Base-by-base conservation (phyloP, 2,113 vertebrate species). In the Peromyscus leucopus region DNA sequence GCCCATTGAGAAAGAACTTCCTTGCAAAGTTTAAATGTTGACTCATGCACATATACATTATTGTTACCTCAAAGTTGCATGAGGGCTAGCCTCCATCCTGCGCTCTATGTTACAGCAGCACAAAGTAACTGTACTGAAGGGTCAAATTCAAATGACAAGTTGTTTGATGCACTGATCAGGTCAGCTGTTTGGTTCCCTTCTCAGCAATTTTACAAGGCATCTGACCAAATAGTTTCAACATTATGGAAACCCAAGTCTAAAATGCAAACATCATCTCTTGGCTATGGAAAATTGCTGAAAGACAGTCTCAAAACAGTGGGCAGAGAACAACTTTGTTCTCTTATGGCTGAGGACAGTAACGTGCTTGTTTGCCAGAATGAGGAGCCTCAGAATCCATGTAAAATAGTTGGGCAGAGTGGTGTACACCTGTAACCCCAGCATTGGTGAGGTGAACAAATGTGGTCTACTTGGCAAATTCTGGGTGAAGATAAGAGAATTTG, bases 171-270 rank as follows among this genome's bases (percentile, higher is more conserved):
- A 75, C 15, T 55, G 59, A 61, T 9, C 24, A 31, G 19, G 86
- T 83, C 12, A 82, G 36, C 51, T 59, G 51, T 59, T 95, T 90
- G 31, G 57, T 46, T 97, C 93, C 91, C 83, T 59, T 87, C 42
- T 75, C 28, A 79, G 33, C 39, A 48, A 93, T 84, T 94, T 93
- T 90, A 84, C 36, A 72, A 93, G 55, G 16, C 72, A 31, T 74
- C 57, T 87, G 72, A 85, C 15, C 39, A 69, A 85, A 91, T 11
- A n/a, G 57, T 88, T 67, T 94, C 93, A 91, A 28, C 4, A 36
- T 12, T 5, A 0, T 22, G 16, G 1, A 61, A 94, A 42, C 8
- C 5, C 88, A 85, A 61, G 28, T 80, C 80, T 36, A 17, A 72
- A 91, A 48, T 84, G 87, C 8, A 55, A 75, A 46, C 36, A 90